Conservation (phyloP, 2,888 invertebrate species). For the Melieria picta region DNA sequence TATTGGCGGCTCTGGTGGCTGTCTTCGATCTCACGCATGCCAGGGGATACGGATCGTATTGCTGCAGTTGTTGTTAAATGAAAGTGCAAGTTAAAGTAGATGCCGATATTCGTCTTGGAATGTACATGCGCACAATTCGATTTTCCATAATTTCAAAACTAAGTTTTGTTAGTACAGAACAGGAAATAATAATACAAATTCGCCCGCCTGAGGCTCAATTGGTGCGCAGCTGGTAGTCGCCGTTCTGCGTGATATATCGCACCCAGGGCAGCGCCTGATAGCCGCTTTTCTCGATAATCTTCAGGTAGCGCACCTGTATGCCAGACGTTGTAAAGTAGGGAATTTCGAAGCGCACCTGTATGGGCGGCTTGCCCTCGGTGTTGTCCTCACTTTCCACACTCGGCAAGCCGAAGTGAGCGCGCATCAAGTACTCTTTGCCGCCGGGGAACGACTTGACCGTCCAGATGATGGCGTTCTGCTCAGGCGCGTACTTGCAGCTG, state of each 20-base stretch:
- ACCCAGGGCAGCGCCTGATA: conserved; percentile 99
- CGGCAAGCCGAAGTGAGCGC: conserved; percentile 97
- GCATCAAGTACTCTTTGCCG: conserved; percentile 97
- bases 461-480: conserved; percentile 97
- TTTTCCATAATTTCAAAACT: too few species aligned
- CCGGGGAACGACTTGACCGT: conserved; percentile 97
- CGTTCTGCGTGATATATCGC: conserved; percentile 98
- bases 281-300: conserved; percentile 97
- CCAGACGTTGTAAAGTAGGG: conserved; percentile 99
- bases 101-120: too few species aligned
- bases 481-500: conserved; percentile 96
- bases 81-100: too few species aligned
- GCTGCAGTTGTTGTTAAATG: too few species aligned
- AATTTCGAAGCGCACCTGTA: conserved; percentile 98
- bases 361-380: conserved; percentile 94
- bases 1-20: too few species aligned
- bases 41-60: too few species aligned
- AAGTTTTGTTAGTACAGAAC: too few species aligned
- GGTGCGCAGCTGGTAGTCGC: conserved; percentile 96
- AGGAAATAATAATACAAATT: background rate
- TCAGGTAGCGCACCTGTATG: conserved; percentile 79
- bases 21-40: too few species aligned
- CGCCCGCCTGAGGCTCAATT: conserved; percentile 70
- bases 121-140: too few species aligned
- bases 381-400: conserved; percentile 92